Evolutionary conservation across 1,140 invertebrate genomes (phyloP).

Genomic region (Pogonomyrmex californicus): DNA sequence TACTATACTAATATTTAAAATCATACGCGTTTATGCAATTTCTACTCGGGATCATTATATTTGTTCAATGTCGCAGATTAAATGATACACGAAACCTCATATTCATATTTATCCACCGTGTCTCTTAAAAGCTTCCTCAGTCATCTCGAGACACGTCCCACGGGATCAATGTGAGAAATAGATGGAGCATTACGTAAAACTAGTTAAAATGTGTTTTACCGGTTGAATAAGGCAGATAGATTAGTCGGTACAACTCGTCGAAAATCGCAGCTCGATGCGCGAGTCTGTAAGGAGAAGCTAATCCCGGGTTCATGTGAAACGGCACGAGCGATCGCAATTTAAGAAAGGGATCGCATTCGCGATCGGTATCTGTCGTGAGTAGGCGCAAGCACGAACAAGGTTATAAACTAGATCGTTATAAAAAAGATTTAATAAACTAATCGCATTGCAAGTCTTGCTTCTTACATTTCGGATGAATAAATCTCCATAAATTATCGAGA

Average conservation of each 20-base stretch:
- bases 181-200: constrained; percentile 53
- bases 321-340: constrained; percentile 59
- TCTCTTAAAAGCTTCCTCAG: constrained; percentile 39
- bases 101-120: not conserved
- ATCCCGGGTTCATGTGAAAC: constrained; percentile 51
- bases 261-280: constrained; percentile 47
- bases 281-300: constrained; percentile 31
- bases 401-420: constrained; percentile 7
- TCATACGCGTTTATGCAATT: too few species aligned
- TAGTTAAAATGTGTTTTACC: constrained; percentile 51
- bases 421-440: not conserved
- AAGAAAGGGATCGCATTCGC: constrained; percentile 51
- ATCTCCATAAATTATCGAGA: constrained; percentile 7
- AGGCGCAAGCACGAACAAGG: constrained; percentile 52
- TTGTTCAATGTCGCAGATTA: constrained; percentile 3
- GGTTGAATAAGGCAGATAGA: constrained; percentile 55
- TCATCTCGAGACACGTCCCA: constrained; percentile 35
- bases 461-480: not conserved
- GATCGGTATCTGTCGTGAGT: constrained; percentile 50
- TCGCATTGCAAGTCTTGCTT: not conserved
- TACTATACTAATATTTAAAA: too few species aligned
- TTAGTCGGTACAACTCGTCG: constrained; percentile 46
- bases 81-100: not conserved
- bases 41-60: not conserved
- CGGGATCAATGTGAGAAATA: constrained; percentile 42